phyloP scores from a whole-genome alignment of 2,113 vertebrate genomes.

The Felis chaus region DNA sequence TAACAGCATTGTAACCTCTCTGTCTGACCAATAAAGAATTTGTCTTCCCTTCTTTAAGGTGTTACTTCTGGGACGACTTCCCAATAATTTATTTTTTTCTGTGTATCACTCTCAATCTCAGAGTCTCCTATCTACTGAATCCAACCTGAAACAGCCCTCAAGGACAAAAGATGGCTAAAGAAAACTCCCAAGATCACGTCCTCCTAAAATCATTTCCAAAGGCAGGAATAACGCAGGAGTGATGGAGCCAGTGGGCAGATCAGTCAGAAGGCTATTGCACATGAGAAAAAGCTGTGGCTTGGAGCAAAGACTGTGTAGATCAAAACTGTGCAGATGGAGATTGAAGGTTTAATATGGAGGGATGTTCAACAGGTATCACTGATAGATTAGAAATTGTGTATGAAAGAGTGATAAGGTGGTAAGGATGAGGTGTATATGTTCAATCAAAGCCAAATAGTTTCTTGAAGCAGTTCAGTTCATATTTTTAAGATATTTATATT shows the following conservation, averaged over 20 bases:
- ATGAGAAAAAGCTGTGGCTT: background rate
- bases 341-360: background rate
- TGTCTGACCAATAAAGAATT: background rate
- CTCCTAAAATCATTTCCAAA: background rate
- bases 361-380: background rate
- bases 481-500: background rate
- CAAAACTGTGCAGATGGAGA: background rate
- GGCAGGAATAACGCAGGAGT: background rate
- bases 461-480: background rate
- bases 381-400: background rate
- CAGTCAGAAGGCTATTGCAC: background rate
- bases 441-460: background rate
- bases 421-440: background rate
- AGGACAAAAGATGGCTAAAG: background rate
- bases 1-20: background rate
- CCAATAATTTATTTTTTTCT: background rate
- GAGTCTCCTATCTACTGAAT: background rate
- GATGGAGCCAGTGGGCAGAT: background rate
- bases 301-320: background rate
- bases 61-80: background rate
- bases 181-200: background rate
- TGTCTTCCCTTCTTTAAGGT: background rate
- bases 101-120: background rate
- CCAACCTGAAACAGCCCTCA: background rate
- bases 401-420: background rate